A percentile compares a stretch with the other conserved stretches of the same genome.
phyloP scores from a whole-genome alignment of 1,140 invertebrate species.

The Drosophila melanica region DNA sequence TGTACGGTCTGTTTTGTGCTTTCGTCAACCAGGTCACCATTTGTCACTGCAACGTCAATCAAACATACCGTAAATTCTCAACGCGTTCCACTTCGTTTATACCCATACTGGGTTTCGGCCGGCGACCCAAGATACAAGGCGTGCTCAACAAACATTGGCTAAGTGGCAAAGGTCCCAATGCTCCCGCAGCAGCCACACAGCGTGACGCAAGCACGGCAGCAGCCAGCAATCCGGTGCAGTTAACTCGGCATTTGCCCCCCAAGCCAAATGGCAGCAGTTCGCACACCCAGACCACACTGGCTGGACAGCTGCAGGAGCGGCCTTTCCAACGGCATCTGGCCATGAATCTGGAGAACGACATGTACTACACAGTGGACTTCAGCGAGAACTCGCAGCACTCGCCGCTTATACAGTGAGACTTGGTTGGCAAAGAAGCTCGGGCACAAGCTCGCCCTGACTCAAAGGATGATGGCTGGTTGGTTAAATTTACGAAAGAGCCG shows the following conservation, averaged over 20 bases:
- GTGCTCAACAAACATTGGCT: slow-evolving; percentile 83
- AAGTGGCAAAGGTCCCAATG: slow-evolving; percentile 79
- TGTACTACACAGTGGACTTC: slow-evolving; percentile 90
- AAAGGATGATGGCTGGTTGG: slow-evolving; percentile 62
- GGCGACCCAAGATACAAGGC: slow-evolving; percentile 74
- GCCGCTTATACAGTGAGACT: slow-evolving; percentile 87
- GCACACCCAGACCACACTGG: slow-evolving; percentile 71
- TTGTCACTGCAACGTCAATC: slow-evolving; percentile 89
- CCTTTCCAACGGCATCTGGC: slow-evolving; percentile 85
- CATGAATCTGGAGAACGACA: slow-evolving; percentile 86
- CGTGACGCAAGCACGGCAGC: slow-evolving; percentile 19
- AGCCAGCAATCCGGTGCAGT: slow-evolving; percentile 42
- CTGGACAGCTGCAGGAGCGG: slow-evolving; percentile 77
- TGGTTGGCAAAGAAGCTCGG: slow-evolving; percentile 2
- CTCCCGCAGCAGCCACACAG: slow-evolving; percentile 53
- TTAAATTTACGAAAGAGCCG: slow-evolving; percentile 77
- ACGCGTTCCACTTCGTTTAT: slow-evolving; percentile 83
- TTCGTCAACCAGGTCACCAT: slow-evolving; percentile 82
- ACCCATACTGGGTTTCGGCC: slow-evolving; percentile 81
- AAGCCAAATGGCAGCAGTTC: slow-evolving; percentile 51
- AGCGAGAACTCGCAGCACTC: slow-evolving; percentile 88
- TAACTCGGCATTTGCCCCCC: slow-evolving; percentile 65
- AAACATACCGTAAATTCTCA: slow-evolving; percentile 87
- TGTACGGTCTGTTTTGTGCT: slow-evolving; percentile 5
- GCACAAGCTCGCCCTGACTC: slow-evolving; percentile 10